Conservation (phyloP, 2,797 vertebrate species). For the Petrocephalus sullivani region DNA sequence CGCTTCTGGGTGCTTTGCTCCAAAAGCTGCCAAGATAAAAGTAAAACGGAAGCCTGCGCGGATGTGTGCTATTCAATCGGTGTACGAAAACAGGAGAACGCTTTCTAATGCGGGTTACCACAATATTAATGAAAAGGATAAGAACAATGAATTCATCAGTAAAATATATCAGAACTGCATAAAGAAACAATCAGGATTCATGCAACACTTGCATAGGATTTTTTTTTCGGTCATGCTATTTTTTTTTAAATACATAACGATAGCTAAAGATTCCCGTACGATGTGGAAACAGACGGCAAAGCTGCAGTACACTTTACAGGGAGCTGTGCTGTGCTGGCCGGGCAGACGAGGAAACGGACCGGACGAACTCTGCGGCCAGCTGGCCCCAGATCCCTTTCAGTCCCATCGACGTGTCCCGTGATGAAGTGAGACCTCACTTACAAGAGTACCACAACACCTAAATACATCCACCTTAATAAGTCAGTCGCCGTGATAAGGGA, state of each 20-base stretch:
- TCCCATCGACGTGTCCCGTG: not conserved
- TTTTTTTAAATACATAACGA: conserved; percentile 63
- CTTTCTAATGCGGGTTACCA: conserved; percentile 59
- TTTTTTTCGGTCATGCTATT: conserved; percentile 59
- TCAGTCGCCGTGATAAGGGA: not conserved
- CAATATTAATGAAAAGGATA: conserved; percentile 59
- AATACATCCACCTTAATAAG: not conserved
- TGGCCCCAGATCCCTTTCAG: not conserved
- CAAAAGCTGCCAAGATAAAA: not conserved
- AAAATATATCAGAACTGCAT: conserved; percentile 62
- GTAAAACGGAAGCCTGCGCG: not conserved
- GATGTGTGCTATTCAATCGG: conserved; percentile 16
- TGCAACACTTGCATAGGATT: conserved; percentile 78
- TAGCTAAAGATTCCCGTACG: conserved; percentile 62
- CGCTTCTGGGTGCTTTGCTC: not conserved
- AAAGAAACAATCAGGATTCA: conserved; percentile 69
- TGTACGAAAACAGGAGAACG: conserved; percentile 48
- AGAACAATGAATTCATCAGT: conserved; percentile 59
- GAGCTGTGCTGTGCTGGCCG: not conserved
- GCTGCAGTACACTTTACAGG: conserved; percentile 43
- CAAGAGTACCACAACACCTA: not conserved
- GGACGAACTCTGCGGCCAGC: not conserved
- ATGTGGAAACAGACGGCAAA: conserved; percentile 45
- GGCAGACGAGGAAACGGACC: not conserved
- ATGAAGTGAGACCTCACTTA: not conserved